Evolutionary conservation across 2,113 vertebrate species (phyloP).

Genomic region (Ginglymostoma cirratum): DNA sequence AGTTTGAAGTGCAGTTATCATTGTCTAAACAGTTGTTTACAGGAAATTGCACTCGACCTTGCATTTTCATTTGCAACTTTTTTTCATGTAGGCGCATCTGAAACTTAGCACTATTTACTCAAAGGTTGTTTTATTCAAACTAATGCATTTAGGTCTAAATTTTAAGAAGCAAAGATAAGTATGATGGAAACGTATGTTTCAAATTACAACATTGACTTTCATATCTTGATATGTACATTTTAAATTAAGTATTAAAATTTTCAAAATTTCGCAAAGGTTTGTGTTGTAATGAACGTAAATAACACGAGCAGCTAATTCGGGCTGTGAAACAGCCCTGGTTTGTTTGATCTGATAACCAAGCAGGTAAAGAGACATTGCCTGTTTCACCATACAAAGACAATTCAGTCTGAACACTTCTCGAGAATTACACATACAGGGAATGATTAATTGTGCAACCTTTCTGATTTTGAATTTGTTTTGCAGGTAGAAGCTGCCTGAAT

Average conservation of each 20-base stretch:
- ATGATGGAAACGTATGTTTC: neutral
- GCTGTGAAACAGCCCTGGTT: neutral
- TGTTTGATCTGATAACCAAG: neutral
- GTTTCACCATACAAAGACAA: neutral
- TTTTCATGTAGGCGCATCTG: neutral
- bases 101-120: neutral
- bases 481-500: neutral
- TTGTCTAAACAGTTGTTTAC: slow-evolving; percentile 26
- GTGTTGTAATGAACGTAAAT: neutral
- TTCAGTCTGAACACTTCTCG: neutral
- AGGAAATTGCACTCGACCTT: slow-evolving; percentile 14
- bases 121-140: neutral
- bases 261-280: neutral
- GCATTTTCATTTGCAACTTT: neutral
- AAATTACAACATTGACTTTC: neutral
- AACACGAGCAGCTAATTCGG: neutral
- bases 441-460: neutral
- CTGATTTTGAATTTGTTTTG: neutral
- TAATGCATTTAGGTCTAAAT: neutral
- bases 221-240: neutral
- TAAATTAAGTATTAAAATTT: neutral
- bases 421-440: neutral
- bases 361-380: neutral
- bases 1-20: neutral
- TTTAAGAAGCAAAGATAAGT: neutral